phyloP scores from a whole-genome alignment of 2,113 vertebrate genomes.

The Pristiophorus japonicus region DNA sequence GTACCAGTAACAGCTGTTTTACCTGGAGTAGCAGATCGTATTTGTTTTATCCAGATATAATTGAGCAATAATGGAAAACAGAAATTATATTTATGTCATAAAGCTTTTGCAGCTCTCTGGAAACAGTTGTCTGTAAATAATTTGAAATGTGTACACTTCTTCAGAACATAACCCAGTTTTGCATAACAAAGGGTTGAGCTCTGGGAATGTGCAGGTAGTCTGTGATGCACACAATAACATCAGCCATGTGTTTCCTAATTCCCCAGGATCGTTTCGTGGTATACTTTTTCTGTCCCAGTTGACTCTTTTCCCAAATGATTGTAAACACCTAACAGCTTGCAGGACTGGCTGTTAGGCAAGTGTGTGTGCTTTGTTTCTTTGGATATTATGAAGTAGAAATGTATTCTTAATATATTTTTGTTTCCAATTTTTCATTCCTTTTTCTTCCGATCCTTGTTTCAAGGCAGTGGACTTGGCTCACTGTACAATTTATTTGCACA shows the following conservation, averaged over 20 bases:
- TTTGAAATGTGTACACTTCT: background rate
- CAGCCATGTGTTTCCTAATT: background rate
- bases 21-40: background rate
- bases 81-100: background rate
- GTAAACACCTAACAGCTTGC: background rate
- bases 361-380: background rate
- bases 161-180: background rate
- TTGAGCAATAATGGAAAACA: constrained; percentile 1
- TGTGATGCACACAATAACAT: background rate
- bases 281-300: background rate
- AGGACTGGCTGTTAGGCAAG: background rate
- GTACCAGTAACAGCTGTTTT: background rate
- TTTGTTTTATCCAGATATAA: background rate
- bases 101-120: background rate
- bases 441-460: background rate
- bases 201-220: background rate
- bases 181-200: background rate
- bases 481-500: too few species aligned
- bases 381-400: background rate
- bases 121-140: background rate
- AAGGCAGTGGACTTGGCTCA: too few species aligned
- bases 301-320: constrained; percentile 3
- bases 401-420: background rate
- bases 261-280: background rate
- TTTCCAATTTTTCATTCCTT: background rate